Base-by-base conservation (phyloP, 2,797 vertebrate genomes). In the Phoebastria nigripes region DNA sequence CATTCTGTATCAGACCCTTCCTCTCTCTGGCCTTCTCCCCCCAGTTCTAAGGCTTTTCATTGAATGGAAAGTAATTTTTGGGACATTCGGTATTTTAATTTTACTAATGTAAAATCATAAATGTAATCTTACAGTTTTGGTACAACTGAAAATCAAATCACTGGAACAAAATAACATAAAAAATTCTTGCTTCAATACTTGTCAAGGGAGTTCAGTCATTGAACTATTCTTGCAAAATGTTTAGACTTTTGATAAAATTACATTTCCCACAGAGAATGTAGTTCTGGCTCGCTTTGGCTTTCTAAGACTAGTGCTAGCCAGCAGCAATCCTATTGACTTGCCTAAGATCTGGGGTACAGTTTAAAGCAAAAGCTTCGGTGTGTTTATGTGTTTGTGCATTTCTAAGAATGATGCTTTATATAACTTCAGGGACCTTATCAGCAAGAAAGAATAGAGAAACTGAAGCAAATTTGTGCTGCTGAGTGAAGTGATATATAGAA, bases 351-450 rank as follows among this genome's bases (percentile, higher is more conserved):
- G 31, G 55, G 46, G 14, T 65, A 0, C 9, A 41, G 66, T 78
- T 91, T 78, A 83, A 78, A 93, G 55, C 13, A 77, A 73, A 79
- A 94, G 28, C 74, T 93, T 77, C 5, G 8, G 11, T 81, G 15
- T 91, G 51, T 93, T 87, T 95, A 13, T 3, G 35, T 95, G 73
- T 90, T 95, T 94, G 19, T 94, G 56, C 54, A 56, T 95, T 92
- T 96, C 41, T 87, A 85, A 94, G 87, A 91, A 84, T 37, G 72
- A 86, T 91, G 72, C 46, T 91, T 94, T 87, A 82, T 87, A 19
- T 31, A 94, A 94, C 70, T 92, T 76, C 28, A 79, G 56, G 35
- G 76, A 72, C 76, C 29, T 89, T 94, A 90, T 90, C 90, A 86
- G 28, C 81, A 90, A 62, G 65, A 83, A 88, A 51, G 42, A 90